Conservation (phyloP, 2,888 invertebrate genomes). For the Vesta saturnalis region DNA sequence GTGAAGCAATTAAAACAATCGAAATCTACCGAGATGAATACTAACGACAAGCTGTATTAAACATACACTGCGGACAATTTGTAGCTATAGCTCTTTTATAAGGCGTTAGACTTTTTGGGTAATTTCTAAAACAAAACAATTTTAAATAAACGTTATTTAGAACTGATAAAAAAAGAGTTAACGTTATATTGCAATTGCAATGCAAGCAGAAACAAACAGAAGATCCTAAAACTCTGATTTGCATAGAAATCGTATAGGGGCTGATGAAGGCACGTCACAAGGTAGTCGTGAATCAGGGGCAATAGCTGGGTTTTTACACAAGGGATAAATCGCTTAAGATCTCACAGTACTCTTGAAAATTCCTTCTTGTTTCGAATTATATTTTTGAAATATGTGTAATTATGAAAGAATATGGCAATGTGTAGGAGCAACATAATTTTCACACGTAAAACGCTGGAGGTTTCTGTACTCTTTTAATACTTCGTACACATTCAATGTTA, state of each 20-base stretch:
- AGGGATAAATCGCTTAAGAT: conserved; percentile 35
- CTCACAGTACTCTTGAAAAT: conserved; percentile 3
- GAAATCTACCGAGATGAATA: conserved; percentile 22
- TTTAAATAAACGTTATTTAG: no score
- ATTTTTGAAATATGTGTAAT: background rate
- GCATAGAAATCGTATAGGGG: conserved; percentile 60
- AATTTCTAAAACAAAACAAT: no score
- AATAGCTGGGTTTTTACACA: conserved; percentile 45
- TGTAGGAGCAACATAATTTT: no score
- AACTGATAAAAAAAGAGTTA: conserved; percentile 32
- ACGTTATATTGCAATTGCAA: conserved; percentile 49
- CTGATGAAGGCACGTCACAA: conserved; percentile 63
- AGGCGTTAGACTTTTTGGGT: no score
- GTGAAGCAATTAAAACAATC: conserved; percentile 35
- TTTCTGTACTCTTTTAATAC: no score
- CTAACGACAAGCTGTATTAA: conserved; percentile 14
- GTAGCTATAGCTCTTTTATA: no score
- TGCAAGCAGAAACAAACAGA: conserved; percentile 48
- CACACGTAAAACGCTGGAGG: no score
- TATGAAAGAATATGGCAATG: no score
- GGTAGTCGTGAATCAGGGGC: conserved; percentile 61
- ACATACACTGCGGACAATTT: background rate
- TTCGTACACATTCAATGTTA: background rate
- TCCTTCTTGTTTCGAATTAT: background rate
- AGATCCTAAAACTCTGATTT: conserved; percentile 51